Evolutionary conservation across 2,888 invertebrate species (phyloP), one percentile per base, ranked within the genome.

Genomic region (Ennomos fuscantarius): DNA sequence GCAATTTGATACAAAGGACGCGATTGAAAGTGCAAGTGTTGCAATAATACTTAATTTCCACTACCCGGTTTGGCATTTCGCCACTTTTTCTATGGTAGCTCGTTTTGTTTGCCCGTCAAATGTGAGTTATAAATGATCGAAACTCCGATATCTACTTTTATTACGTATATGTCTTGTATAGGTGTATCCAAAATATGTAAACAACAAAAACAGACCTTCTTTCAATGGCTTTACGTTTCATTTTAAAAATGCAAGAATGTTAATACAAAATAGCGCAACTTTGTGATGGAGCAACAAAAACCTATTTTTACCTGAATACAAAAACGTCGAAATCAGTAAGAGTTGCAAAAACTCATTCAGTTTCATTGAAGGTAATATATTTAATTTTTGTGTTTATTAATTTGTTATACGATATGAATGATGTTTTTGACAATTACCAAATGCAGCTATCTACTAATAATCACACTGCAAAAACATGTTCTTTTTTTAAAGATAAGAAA

Each of bases 21-120:
- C 78, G 76, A 81, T 81, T 75, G 89, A 92, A 91, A 93, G 91
- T 89, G 92, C 91, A 92, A 92, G 92, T 93, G 92, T 90, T 86
- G 81, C 88, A 84, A 89, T 86, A 88, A 88, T 88, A 86, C 88
- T 87, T 87, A 82, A 86, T 87, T 87, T 87, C 85, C 83, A 81
- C 84, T 80, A 78, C 80, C 62, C 76, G 79, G 78, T 76, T 69
- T 79, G 78, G 73, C 81, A 85, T 89, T 88, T 88, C 85, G 71
- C 70, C 67, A 75, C 74, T 86, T 89, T 88, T 89, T 89, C 77
- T 79, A 70, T 66, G 69, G 33, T 34, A 24, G 63, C 62, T 60
- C 71, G 74, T 81, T 82, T 91, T 91, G 89, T 91, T 86, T 84
- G 87, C 80, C 83, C 82, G 86, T 87, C 91, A 82, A 80, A 85